Conservation (phyloP, 2,797 vertebrate species). For the Champsocephalus esox region DNA sequence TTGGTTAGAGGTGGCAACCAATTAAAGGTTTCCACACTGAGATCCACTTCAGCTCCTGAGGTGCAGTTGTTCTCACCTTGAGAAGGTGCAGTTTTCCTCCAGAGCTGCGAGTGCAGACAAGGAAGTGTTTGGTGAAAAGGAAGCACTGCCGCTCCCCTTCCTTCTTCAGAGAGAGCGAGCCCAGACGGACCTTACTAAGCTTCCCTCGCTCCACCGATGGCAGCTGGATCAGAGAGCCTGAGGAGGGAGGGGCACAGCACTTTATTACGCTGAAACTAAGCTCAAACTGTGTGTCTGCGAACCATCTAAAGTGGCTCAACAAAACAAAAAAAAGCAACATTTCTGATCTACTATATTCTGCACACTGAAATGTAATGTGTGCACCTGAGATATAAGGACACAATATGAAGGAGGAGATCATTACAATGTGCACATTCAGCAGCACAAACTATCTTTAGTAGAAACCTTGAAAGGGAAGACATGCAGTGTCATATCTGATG, state of each 20-base stretch:
- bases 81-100: slow-evolving; percentile 97
- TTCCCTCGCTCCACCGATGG: slow-evolving; percentile 97
- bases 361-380: background rate
- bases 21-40: background rate
- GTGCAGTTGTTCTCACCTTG: slow-evolving; percentile 85
- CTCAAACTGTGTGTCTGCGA: slow-evolving; percentile 21
- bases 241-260: slow-evolving; percentile 8
- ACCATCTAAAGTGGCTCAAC: slow-evolving; percentile 31
- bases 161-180: slow-evolving; percentile 96
- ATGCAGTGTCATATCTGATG: slow-evolving; percentile 1
- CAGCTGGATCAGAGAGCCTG: slow-evolving; percentile 98
- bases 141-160: slow-evolving; percentile 99
- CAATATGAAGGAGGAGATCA: background rate
- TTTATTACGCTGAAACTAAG: slow-evolving; percentile 50
- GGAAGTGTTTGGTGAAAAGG: slow-evolving; percentile 98
- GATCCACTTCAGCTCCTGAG: background rate
- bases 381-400: background rate
- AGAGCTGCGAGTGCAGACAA: slow-evolving; percentile 97
- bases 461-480: background rate
- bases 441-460: background rate
- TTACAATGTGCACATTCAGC: background rate
- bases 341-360: background rate
- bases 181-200: slow-evolving; percentile 96
- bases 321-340: slow-evolving; percentile 5
- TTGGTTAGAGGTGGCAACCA: background rate